phyloP scores from a whole-genome alignment of 2,113 vertebrate genomes.

The Campylomormyrus numenius region DNA sequence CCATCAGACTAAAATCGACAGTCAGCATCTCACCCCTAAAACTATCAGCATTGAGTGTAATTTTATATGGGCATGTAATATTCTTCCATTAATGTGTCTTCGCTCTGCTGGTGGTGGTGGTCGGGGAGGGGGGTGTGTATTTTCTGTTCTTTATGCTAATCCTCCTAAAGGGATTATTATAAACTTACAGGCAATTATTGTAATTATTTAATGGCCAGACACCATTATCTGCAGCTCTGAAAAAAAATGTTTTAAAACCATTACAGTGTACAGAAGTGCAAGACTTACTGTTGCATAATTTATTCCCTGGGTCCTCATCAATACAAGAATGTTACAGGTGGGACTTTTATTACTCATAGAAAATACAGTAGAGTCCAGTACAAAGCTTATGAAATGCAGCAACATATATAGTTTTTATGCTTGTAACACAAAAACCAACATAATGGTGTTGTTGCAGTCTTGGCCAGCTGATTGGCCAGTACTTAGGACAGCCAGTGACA shows the following conservation, averaged over 20 bases:
- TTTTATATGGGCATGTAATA: background rate
- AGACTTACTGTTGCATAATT: background rate
- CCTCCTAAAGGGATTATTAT: constrained; percentile 3
- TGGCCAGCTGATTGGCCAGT: background rate
- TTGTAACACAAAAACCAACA: background rate
- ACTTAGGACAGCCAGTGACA: background rate
- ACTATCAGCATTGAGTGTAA: background rate
- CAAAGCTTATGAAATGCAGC: background rate
- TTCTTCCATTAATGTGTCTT: background rate
- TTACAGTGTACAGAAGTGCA: background rate
- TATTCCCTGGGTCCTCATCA: background rate
- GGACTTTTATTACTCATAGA: background rate
- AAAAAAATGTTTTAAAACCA: background rate
- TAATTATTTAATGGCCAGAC: background rate
- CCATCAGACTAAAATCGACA: background rate
- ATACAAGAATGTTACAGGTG: background rate
- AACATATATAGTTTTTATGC: background rate
- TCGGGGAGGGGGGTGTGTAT: background rate
- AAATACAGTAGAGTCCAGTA: background rate
- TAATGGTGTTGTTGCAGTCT: background rate
- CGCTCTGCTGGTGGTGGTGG: background rate
- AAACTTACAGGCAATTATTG: background rate
- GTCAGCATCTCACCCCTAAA: background rate
- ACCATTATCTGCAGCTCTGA: background rate
- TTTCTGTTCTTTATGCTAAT: background rate